Evolutionary conservation across 2,113 vertebrate species (phyloP).

Genomic region (cat (Felis catus)): F.catus_Fca126_mat1.0 CM031413.1:121607501-121608000

Average conservation of each 20-base stretch:
- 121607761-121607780: accelerated
- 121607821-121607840: conserved; percentile 2
- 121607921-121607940: neutral
- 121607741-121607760: neutral
- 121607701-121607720: neutral
- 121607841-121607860: neutral
- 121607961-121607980: neutral
- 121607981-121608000: neutral
- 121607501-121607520: neutral
- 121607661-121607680: neutral
- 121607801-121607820: neutral
- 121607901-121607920: neutral
- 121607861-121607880: neutral
- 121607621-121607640: neutral
- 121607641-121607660: neutral
- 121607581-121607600: neutral
- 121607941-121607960: neutral
- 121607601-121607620: neutral
- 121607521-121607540: neutral
- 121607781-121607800: too few relatives aligned
- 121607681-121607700: neutral
- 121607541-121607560: neutral
- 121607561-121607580: conserved; percentile 10
- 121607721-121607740: neutral
- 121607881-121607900: neutral